Evolutionary conservation across 2,888 invertebrate genomes (phyloP), one percentile per base, ranked within the genome.

Genomic region (Actias luna): DNA sequence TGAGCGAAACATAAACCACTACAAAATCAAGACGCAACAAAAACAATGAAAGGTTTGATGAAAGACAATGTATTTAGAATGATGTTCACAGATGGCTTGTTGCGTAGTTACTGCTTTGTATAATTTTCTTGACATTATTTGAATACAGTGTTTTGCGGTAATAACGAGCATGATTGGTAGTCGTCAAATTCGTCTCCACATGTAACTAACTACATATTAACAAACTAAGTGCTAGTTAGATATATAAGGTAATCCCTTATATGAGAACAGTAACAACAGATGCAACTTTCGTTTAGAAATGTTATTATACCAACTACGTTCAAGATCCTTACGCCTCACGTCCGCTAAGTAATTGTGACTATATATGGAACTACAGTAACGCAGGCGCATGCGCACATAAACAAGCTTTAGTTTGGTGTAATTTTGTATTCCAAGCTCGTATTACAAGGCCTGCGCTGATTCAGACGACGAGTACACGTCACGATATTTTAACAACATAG

Each of bases 341-440:
- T 29, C 52, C 25, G 52, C 67, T 75, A 79, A 76, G 76, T 52
- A 77, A 80, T 79, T 79, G 79, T 77, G 74, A 76, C 71, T 72
- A 29, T 52, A 52, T 29, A 52, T 14, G 52, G 52, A 29, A 7
- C 3, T 29, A 27, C 16, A 29, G 27, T 52, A 27, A 16, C 5
- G 16, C 27, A 29, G 27, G 29, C 7, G 52, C 27, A 25, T 1
- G 52, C 7, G 14, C 14, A 27, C 25, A 29, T 27, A 14, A 14
- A 52, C 27, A 16, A 16, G 16, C 3, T 27, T 52, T 29, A 25
- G n/a, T 12, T 52, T 29, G 5, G 16, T 12, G 27, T 8, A 16
- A 16, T 27, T 52, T 4, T 27, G 14, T n/a, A n/a, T n/a, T n/a
- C n/a, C n/a, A n/a, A n/a, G n/a, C n/a, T n/a, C n/a, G n/a, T n/a